Evolutionary conservation across 2,888 invertebrate genomes (phyloP), one percentile per base, ranked within the genome.

Genomic region (Diplazon laetatorius): DNA sequence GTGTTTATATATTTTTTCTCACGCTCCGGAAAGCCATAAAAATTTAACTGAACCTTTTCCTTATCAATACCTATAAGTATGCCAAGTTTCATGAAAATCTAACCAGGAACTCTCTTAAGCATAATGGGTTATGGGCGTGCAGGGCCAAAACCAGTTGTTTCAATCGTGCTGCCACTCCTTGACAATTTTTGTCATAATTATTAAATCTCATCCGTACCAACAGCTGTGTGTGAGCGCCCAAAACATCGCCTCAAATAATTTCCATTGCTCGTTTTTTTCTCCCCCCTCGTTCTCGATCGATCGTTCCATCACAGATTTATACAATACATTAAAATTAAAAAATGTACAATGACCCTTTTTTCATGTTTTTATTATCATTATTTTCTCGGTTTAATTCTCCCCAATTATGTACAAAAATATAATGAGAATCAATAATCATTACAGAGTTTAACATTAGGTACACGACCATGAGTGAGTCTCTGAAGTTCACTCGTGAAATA

Each of bases 391-490:
- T 82, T 84, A 85, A 85, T 86, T 81, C 84, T 82, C 84, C 85
- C 84, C 84, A 86, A 86, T 87, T 88, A 89, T 89, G 87, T 89
- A 89, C 88, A 89, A 89, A 89, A 89, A 89, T 89, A 88, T 89
- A 87, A 89, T 87, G 87, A 89, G 84, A 87, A 88, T 88, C 81
- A 80, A 84, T 87, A 87, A 88, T 87, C 81, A 82, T 89, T 88
- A 85, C 86, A 87, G 85, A 85, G 83, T 84, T 86, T 85, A 85
- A 86, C 81, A 83, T 85, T 86, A 86, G 84, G 85, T 87, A 87
- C 86, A 84, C 85, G 87, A 86, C 83, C 76, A 83, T 80, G 80
- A 78, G 76, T 78, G 82, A 81, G 80, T 73, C 79, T 65, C 74
- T 63, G 25, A 52, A 62, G 48, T 68, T 22, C 48, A 30, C 63